Evolutionary conservation across 2,797 vertebrate genomes (phyloP).

Genomic region (Enteromius unitaeniatus): DNA sequence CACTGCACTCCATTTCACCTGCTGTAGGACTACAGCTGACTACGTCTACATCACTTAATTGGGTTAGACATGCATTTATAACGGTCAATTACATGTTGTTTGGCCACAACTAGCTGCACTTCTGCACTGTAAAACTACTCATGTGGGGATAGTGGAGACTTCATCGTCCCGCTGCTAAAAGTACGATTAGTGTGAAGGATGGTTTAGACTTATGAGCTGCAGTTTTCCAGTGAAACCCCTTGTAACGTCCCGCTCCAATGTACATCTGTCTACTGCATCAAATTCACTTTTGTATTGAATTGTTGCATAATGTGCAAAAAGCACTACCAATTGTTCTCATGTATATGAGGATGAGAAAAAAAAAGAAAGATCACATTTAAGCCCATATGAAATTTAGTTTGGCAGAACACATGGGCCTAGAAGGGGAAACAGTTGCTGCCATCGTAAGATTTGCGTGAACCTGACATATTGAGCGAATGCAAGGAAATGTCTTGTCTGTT

Average conservation of each 20-base stretch:
- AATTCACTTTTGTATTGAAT: neutral
- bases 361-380: too few species aligned
- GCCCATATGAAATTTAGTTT: too few species aligned
- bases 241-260: neutral
- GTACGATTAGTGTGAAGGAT: neutral
- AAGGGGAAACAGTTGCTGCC: too few species aligned
- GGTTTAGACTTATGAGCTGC: neutral
- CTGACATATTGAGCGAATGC: too few species aligned
- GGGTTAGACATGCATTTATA: neutral
- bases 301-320: too few species aligned
- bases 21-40: constrained; percentile 6
- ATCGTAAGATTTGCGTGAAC: too few species aligned
- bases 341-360: too few species aligned
- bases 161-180: neutral
- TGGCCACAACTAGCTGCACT: neutral
- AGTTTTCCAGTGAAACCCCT: neutral
- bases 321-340: too few species aligned
- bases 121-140: neutral
- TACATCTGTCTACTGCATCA: too few species aligned
- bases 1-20: constrained; percentile 31
- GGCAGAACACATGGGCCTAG: too few species aligned
- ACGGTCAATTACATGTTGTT: neutral
- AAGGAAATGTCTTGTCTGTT: too few species aligned
- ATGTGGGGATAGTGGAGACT: neutral
- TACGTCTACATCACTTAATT: neutral